Percentiles rank a stretch among this genome's conserved stretches.
Evolutionary conservation across 2,113 vertebrate genomes (phyloP).

Genomic region (Agelaius tricolor): DNA sequence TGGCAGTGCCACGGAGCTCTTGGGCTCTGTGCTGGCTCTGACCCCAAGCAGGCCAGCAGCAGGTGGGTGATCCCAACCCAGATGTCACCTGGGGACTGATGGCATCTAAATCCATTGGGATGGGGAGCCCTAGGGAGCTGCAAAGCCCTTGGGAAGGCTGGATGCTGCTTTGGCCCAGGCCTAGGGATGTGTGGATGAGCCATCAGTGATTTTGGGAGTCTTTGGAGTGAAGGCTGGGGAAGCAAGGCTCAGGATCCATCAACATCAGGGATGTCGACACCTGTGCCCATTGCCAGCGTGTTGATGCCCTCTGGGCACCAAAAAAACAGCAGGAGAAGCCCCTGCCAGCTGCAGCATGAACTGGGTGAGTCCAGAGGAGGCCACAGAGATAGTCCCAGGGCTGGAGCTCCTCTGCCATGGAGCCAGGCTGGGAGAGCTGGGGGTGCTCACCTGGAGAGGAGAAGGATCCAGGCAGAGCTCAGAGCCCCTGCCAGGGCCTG

Average conservation of each 20-base stretch:
- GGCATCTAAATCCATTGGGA: background rate
- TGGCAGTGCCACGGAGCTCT: background rate
- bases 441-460: rapidly evolving
- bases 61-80: background rate
- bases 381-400: rapidly evolving
- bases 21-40: background rate
- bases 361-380: background rate
- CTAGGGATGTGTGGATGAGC: background rate
- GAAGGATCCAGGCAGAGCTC: background rate
- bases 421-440: background rate
- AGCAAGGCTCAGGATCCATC: background rate
- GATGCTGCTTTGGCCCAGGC: background rate
- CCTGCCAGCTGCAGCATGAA: background rate
- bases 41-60: background rate
- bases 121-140: background rate
- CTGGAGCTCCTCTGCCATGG: background rate
- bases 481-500: rapidly evolving
- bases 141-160: rapidly evolving
- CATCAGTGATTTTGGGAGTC: background rate
- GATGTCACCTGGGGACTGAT: rapidly evolving
- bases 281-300: rapidly evolving
- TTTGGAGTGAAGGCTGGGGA: background rate
- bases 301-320: background rate
- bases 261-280: background rate
- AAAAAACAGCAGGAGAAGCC: background rate